Percentiles rank a stretch among this genome's conserved stretches.
Conservation (phyloP, 2,888 invertebrate species). For the Plebejus argus region DNA sequence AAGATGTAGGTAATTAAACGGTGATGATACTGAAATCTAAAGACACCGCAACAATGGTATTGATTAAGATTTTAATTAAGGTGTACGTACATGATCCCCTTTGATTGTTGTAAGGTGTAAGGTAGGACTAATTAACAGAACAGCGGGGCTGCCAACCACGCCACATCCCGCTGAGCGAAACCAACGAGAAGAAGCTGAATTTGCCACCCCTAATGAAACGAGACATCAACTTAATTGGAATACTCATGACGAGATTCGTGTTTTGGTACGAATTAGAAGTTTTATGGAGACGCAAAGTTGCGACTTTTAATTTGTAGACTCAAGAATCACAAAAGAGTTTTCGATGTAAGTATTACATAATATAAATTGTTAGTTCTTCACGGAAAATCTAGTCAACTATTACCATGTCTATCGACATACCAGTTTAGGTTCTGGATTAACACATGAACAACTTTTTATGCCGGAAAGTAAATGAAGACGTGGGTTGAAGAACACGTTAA, state of each 20-base stretch:
- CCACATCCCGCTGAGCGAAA: not conserved
- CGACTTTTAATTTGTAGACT: not conserved
- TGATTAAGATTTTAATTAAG: conserved; percentile 11
- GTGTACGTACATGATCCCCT: not conserved
- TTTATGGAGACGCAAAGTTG: not conserved
- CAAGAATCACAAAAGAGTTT: not conserved
- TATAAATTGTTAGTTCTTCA: too few species aligned
- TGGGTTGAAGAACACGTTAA: too few species aligned
- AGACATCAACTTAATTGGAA: not conserved
- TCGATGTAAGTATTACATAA: too few species aligned
- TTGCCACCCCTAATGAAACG: not conserved
- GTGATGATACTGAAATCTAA: not conserved
- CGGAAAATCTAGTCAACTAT: too few species aligned
- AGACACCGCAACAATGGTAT: not conserved
- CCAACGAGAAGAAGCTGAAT: not conserved
- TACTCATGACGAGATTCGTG: not conserved
- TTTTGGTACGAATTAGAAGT: conserved; percentile 2
- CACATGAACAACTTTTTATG: too few species aligned
- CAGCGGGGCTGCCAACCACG: not conserved
- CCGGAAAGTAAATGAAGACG: too few species aligned
- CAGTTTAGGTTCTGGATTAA: too few species aligned
- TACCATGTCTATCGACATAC: too few species aligned
- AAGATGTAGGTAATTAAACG: not conserved
- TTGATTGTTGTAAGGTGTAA: conserved; percentile 11
- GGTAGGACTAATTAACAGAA: conserved; percentile 5